These are phyloP conservation scores for Stenopsyche tienmushanensis DNA, from an alignment of 1,140 invertebrate genomes.

Conservation along the genomic window DNA sequence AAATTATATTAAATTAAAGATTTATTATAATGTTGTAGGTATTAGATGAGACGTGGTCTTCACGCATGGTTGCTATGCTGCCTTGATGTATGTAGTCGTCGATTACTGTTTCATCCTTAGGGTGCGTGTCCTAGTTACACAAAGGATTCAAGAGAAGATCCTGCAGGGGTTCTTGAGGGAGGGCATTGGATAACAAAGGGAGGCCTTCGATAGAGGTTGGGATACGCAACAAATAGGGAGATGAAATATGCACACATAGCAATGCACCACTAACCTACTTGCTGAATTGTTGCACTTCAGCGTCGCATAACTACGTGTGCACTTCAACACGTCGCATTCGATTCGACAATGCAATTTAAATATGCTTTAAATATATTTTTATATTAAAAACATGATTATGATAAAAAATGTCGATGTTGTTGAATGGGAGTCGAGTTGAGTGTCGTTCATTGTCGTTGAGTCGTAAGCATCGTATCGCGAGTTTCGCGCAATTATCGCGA, in stretches of 20 bases:
- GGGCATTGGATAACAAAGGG: not conserved
- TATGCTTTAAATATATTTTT: too few species aligned
- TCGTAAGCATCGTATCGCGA: too few species aligned
- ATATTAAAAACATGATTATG: too few species aligned
- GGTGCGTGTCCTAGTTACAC: constrained; percentile 15
- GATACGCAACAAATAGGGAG: not conserved
- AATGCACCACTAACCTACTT: constrained; percentile 25
- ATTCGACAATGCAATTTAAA: not conserved
- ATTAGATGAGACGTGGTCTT: too few species aligned
- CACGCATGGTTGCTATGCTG: too few species aligned
- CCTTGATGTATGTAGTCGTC: constrained; percentile 19
- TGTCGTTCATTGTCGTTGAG: too few species aligned
- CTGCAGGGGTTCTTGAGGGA: not conserved
- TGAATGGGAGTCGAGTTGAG: too few species aligned
- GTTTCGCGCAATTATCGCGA: too few species aligned
- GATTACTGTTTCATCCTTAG: constrained; percentile 5
- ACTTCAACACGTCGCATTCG: not conserved
- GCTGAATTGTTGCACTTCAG: not conserved
- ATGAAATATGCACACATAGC: not conserved
- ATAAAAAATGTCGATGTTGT: too few species aligned
- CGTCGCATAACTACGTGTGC: not conserved
- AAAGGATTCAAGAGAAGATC: not conserved
- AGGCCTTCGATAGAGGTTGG: not conserved
- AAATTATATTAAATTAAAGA: too few species aligned
- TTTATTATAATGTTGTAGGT: too few species aligned